A percentile compares a stretch with the other conserved stretches of the same genome.
These are phyloP conservation scores for Apogon hyalosoma DNA, from an alignment of 2,797 vertebrate genomes.

Conservation along the genomic window DNA sequence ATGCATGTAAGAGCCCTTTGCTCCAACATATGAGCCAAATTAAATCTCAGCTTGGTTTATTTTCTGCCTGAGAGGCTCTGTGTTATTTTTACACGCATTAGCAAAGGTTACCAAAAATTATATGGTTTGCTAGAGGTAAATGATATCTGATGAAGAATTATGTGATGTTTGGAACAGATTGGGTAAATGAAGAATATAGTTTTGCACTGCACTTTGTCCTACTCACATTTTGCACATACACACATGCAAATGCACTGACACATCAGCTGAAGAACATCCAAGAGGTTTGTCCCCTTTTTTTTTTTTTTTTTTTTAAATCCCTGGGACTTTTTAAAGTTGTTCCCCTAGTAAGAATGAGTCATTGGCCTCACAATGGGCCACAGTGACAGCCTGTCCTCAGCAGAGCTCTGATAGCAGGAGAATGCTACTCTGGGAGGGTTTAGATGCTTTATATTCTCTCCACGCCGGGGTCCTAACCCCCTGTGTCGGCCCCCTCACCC, in stretches of 20 bases:
- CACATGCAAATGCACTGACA: constrained; percentile 51
- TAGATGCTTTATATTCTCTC: constrained; percentile 73
- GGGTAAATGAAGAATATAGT: constrained; percentile 24
- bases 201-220: constrained; percentile 2
- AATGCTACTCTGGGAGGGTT: constrained; percentile 72
- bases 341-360: constrained; percentile 72
- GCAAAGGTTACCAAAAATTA: constrained; percentile 58
- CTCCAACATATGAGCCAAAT: constrained; percentile 73
- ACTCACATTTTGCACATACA: constrained; percentile 37
- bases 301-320: constrained; percentile 58
- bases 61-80: constrained; percentile 57
- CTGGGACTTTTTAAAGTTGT: constrained; percentile 64
- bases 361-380: constrained; percentile 73
- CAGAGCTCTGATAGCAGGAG: constrained; percentile 64
- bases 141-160: constrained; percentile 54
- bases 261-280: constrained; percentile 55
- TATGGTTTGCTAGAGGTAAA: constrained; percentile 50
- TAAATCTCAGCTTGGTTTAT: constrained; percentile 60
- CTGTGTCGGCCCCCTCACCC: constrained; percentile 70
- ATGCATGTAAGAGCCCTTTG: constrained; percentile 63
- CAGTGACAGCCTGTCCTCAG: constrained; percentile 72
- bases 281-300: constrained; percentile 51
- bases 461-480: constrained; percentile 71
- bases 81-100: constrained; percentile 47
- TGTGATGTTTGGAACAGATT: constrained; percentile 24